Evolutionary conservation across 2,888 invertebrate genomes (phyloP).

Genomic region (Caenorhabditis sp.): DNA sequence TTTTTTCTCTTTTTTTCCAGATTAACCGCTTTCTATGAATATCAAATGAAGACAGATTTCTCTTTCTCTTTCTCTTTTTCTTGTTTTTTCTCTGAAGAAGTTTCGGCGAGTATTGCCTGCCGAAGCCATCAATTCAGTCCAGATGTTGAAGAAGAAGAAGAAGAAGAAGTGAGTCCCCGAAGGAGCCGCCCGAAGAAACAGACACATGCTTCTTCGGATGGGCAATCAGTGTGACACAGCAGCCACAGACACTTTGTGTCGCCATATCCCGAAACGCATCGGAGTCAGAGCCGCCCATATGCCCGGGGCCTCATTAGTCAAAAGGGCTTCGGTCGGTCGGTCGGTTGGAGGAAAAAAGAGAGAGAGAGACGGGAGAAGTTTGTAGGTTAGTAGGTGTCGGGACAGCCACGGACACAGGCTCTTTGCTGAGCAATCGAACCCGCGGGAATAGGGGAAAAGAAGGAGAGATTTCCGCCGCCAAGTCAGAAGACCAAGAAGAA

Average conservation of each 20-base stretch:
- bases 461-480: neutral
- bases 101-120: too few relatives aligned
- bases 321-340: constrained; percentile 17
- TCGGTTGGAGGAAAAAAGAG: too few relatives aligned
- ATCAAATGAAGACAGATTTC: constrained; percentile 30
- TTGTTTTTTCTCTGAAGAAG: too few relatives aligned
- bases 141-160: too few relatives aligned
- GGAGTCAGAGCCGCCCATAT: constrained; percentile 38
- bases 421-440: constrained; percentile 51
- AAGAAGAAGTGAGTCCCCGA: too few relatives aligned
- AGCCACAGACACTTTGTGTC: constrained; percentile 20
- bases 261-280: too few relatives aligned
- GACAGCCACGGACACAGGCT: too few relatives aligned
- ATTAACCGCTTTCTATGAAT: constrained; percentile 57
- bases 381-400: constrained; percentile 62
- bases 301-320: constrained; percentile 50
- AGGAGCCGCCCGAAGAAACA: too few relatives aligned
- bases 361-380: constrained; percentile 33
- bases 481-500: neutral
- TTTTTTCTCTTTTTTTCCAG: neutral
- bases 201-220: too few relatives aligned
- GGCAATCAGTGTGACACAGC: constrained; percentile 44
- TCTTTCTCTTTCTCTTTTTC: too few relatives aligned
- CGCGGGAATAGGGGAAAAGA: constrained; percentile 21
- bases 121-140: too few relatives aligned